These are phyloP conservation scores for Phocoena phocoena DNA, from an alignment of 2,113 vertebrate genomes.

Conservation along the genomic window DNA sequence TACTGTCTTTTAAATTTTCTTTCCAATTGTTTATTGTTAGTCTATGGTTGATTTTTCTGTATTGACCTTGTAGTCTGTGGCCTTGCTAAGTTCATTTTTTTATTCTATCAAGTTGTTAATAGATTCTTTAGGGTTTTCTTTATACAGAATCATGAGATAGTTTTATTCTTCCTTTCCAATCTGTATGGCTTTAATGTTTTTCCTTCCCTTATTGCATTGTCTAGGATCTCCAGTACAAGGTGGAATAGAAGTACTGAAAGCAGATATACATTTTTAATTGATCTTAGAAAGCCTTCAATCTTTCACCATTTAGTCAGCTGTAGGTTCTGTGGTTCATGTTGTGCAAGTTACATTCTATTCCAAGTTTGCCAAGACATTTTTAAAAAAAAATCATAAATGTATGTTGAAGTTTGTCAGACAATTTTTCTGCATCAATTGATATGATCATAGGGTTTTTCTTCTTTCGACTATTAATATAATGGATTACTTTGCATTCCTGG, in stretches of 20 bases:
- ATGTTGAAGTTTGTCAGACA: neutral
- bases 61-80: neutral
- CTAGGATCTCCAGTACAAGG: neutral
- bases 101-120: neutral
- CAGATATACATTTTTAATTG: neutral
- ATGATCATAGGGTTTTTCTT: neutral
- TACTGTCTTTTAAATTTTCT: neutral
- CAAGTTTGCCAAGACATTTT: neutral
- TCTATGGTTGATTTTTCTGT: neutral
- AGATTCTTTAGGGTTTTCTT: neutral
- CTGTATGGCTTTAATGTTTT: neutral
- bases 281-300: neutral
- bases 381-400: neutral
- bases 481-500: neutral
- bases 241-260: neutral
- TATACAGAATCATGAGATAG: neutral
- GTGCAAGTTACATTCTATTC: neutral
- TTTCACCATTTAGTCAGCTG: neutral
- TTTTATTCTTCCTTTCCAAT: neutral
- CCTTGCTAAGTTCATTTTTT: neutral
- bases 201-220: neutral
- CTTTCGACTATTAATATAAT: neutral
- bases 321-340: neutral
- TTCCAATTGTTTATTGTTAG: neutral
- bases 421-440: neutral